Base-by-base conservation (phyloP, 2,797 vertebrate genomes). In the Mallotus villosus region DNA sequence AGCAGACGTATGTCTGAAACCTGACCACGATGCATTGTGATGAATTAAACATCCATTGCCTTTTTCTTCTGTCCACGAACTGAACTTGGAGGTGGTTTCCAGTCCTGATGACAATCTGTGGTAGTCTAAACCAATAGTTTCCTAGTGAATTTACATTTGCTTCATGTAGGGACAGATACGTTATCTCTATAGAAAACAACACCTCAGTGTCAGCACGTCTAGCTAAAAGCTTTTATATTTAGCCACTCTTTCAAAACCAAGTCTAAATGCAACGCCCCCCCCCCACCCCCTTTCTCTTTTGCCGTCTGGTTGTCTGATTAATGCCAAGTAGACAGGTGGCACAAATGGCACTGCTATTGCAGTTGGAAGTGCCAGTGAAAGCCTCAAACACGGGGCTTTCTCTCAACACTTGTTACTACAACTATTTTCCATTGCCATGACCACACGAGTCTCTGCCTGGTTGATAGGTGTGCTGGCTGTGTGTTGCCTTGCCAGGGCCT, bases 161-260 rank as follows among this genome's bases (percentile, higher is more conserved):
- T n/a, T 60, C 41, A 71, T 72, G 60, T 29, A 73, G 3, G 16
- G 19, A 24, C 17, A 67, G 41, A 65, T 49, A 16, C 14, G 34
- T 17, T 71, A 27, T 61, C 70, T 75, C 63, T 77, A 1, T 27
- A 7, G 67, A 46, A 29, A 76, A 66, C 59, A 76, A 66, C 62
- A 21, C 34, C 16, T 7, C 27, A 14, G n/a, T 58, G 66, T n/a
- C 78, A 41, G 71, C 53, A 14, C 58, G 55, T 53, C 3, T 34
- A 84, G 73, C 72, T 66, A 68, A 76, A 62, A 29, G 67, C 72
- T 68, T 69, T 41, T 85, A 78, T 76, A 68, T 84, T 78, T 78
- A 84, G 78, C 75, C 24, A 29, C 68, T 61, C 32, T 69, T 58
- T n/a, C 68, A 60, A 74, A 73, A 68, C 67, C 72, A n/a, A 49